phyloP scores from a whole-genome alignment of 92 coral and sea anemone genomes.

The Heliopora coerulea region DNA sequence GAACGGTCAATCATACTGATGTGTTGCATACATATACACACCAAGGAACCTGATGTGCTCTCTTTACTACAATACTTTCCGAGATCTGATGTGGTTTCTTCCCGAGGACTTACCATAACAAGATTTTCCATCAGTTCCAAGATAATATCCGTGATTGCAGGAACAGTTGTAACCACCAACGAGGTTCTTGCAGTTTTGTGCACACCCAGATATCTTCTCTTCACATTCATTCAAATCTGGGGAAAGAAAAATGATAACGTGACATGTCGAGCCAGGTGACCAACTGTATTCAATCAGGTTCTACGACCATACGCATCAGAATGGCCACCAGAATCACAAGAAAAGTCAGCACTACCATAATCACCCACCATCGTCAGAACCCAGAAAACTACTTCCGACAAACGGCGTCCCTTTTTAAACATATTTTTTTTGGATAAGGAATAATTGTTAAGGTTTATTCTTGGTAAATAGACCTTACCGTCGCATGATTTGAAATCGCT shows the following conservation, averaged over 20 bases:
- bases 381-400: no score
- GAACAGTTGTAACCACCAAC: constrained; percentile 43
- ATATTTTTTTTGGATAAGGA: not conserved
- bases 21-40: no score
- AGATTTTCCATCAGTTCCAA: constrained; percentile 25
- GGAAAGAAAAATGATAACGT: no score
- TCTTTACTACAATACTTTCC: no score
- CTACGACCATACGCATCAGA: no score
- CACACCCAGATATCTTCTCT: constrained; percentile 31
- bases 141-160: constrained; percentile 43
- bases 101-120: constrained; percentile 38
- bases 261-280: no score
- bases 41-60: no score
- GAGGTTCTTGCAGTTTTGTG: constrained; percentile 34
- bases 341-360: no score
- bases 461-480: not conserved
- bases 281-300: no score
- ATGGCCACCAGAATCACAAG: no score
- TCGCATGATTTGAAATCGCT: constrained; percentile 11
- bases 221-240: constrained; percentile 48
- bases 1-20: no score
- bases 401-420: not conserved
- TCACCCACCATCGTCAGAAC: no score
- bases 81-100: not conserved
- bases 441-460: not conserved